Percentiles rank a stretch among this genome's conserved stretches.
phyloP scores from a whole-genome alignment of 2,113 vertebrate genomes.

The Dromaius novaehollandiae region DNA sequence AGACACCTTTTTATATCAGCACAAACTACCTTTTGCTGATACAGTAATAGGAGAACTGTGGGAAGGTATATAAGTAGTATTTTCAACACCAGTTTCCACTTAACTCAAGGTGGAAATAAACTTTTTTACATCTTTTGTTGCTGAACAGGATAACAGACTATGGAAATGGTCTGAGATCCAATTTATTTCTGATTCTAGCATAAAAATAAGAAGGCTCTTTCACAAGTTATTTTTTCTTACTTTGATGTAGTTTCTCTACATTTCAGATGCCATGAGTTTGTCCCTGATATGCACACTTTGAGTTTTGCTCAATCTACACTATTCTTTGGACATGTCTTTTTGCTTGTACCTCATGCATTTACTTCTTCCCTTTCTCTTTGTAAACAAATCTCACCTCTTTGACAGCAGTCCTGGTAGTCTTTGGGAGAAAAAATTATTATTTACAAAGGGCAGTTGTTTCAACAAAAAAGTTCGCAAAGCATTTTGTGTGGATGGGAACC shows the following conservation, averaged over 20 bases:
- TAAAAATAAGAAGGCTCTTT: background rate
- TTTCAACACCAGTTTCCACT: background rate
- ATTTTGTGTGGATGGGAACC: background rate
- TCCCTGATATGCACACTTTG: background rate
- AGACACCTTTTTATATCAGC: too few relatives aligned
- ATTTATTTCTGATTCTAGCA: background rate
- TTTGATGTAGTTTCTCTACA: background rate
- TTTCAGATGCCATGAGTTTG: background rate
- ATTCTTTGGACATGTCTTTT: background rate
- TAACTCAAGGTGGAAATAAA: background rate
- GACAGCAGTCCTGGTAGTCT: background rate
- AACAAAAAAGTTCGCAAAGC: background rate
- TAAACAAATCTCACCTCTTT: background rate
- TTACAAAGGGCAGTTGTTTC: background rate
- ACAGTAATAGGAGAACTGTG: background rate
- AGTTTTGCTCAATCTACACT: background rate
- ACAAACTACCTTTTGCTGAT: background rate
- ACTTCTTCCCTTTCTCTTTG: background rate
- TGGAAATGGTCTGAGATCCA: background rate
- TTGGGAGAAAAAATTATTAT: background rate
- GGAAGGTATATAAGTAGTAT: background rate
- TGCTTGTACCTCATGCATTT: background rate
- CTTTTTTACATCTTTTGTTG: background rate
- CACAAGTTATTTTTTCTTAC: background rate
- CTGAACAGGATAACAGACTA: background rate